These are phyloP conservation scores for Andrena dorsata DNA, from an alignment of 2,888 invertebrate genomes.

Conservation along the genomic window DNA sequence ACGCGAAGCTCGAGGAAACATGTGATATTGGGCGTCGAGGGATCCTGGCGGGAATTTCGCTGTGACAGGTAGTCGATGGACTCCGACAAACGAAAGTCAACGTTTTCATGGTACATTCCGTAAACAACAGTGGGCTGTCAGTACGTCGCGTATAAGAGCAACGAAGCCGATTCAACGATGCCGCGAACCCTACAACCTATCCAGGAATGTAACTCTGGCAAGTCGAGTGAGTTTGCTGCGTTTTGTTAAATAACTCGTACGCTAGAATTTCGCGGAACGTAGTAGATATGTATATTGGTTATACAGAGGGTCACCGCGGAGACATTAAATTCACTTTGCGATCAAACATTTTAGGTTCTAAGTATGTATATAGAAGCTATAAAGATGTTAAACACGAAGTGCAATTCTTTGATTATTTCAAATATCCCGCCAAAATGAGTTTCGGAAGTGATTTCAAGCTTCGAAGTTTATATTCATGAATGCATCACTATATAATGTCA, in stretches of 20 bases:
- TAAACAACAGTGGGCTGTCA: slow-evolving; percentile 25
- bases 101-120: slow-evolving; percentile 13
- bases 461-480: no score
- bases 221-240: slow-evolving; percentile 74
- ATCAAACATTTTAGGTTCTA: no score
- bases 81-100: background rate
- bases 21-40: slow-evolving; percentile 15
- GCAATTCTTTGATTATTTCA: no score
- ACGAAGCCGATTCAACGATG: slow-evolving; percentile 68
- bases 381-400: no score
- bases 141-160: slow-evolving; percentile 10
- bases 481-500: no score
- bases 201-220: slow-evolving; percentile 80
- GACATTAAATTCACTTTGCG: no score
- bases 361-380: no score
- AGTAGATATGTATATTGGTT: no score
- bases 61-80: slow-evolving; percentile 15
- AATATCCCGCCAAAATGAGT: no score
- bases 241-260: background rate
- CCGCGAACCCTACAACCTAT: slow-evolving; percentile 81
- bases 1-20: slow-evolving; percentile 16
- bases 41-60: background rate
- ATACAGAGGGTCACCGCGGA: no score
- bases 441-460: no score
- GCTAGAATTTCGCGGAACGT: background rate